Conservation (phyloP, 1,140 invertebrate genomes). For the Drosophila prosaltans region DNA sequence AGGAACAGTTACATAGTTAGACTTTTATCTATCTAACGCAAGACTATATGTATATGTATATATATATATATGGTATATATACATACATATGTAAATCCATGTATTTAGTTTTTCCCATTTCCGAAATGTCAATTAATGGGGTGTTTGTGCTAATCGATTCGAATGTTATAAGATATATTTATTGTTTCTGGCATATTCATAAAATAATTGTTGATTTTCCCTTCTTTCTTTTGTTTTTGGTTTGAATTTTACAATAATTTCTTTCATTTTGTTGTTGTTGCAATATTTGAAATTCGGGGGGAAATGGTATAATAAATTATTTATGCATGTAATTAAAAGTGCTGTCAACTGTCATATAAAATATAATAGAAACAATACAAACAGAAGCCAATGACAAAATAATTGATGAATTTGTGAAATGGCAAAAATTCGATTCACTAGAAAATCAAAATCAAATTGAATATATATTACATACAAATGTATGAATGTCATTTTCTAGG, state of each 20-base stretch:
- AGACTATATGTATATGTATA: too few relatives aligned
- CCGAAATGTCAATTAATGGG: too few relatives aligned
- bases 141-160: too few relatives aligned
- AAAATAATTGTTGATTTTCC: not conserved
- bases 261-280: not conserved
- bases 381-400: slow-evolving; percentile 1
- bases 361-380: not conserved
- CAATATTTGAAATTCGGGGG: not conserved
- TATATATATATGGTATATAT: too few relatives aligned
- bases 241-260: too few relatives aligned
- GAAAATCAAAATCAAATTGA: slow-evolving; percentile 9
- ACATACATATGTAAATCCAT: too few relatives aligned
- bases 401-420: slow-evolving; percentile 9
- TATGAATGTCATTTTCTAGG: slow-evolving; percentile 2
- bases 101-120: too few relatives aligned
- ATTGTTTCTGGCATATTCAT: not conserved
- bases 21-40: too few relatives aligned
- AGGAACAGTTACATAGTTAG: too few relatives aligned
- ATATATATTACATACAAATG: not conserved
- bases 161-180: not conserved
- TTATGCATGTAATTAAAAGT: slow-evolving; percentile 8
- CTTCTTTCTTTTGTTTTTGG: not conserved
- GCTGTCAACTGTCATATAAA: slow-evolving; percentile 6
- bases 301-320: not conserved
- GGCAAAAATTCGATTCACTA: slow-evolving; percentile 7